These are phyloP conservation scores for Cyclopterus lumpus DNA, from an alignment of 2,797 vertebrate genomes.

Conservation along the genomic window DNA sequence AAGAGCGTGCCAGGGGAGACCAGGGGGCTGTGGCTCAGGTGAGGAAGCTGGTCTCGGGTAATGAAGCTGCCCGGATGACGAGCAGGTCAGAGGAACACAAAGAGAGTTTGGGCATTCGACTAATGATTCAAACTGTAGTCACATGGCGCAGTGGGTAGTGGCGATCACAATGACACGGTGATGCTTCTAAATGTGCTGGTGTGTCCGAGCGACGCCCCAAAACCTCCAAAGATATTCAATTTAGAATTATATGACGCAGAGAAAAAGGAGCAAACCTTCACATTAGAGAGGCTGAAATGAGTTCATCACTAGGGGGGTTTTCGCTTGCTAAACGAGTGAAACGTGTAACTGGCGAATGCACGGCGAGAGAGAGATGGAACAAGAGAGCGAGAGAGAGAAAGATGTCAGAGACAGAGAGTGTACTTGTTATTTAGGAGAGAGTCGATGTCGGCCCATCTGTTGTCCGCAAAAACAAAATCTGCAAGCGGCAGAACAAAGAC, in stretches of 20 bases:
- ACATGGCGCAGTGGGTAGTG: conserved; percentile 6
- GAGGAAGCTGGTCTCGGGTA: conserved; percentile 21
- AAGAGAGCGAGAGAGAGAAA: conserved; percentile 21
- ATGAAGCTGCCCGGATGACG: conserved; percentile 27
- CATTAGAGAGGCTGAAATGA: conserved; percentile 6
- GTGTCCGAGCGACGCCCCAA: not conserved
- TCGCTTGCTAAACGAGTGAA: conserved; percentile 25
- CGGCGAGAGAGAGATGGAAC: conserved; percentile 15
- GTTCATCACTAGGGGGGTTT: conserved; percentile 20
- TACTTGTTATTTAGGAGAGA: conserved; percentile 67
- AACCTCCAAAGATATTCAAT: conserved; percentile 19
- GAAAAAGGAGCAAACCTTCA: conserved; percentile 15
- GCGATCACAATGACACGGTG: not conserved
- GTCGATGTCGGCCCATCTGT: conserved; percentile 72
- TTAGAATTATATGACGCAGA: conserved; percentile 2
- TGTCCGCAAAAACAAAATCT: conserved; percentile 65
- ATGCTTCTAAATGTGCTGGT: conserved; percentile 10
- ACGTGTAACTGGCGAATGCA: conserved; percentile 29
- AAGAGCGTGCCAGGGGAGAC: conserved; percentile 16
- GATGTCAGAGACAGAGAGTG: conserved; percentile 52
- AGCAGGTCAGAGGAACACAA: conserved; percentile 16
- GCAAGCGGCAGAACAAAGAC: conserved; percentile 58
- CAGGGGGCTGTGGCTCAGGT: conserved; percentile 5
- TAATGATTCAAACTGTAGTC: conserved; percentile 1
- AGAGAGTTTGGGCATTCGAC: not conserved